Conservation (phyloP, 2,888 invertebrate genomes). For the Encarsia formosa region DNA sequence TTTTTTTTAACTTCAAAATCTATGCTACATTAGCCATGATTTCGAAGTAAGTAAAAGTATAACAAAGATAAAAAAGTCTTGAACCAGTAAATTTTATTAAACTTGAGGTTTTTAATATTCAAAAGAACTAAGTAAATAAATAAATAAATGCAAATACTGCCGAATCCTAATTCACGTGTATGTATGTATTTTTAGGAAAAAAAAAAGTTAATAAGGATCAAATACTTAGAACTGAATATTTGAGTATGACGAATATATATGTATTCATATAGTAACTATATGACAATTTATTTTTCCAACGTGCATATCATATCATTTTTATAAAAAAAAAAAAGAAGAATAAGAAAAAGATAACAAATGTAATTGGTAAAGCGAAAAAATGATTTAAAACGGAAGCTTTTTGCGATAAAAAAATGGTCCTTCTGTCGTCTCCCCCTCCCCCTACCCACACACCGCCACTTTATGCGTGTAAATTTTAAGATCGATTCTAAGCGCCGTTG, state of each 20-base stretch:
- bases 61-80: conserved; percentile 2
- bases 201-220: conserved; percentile 46
- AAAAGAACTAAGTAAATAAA: conserved; percentile 12
- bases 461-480: conserved; percentile 6
- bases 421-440: neutral
- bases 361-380: conserved; percentile 5
- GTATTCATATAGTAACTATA: conserved; percentile 46
- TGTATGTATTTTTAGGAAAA: conserved; percentile 39
- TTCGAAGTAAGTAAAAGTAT: too few species aligned
- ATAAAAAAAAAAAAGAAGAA: conserved; percentile 36
- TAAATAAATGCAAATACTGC: conserved; percentile 31
- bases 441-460: conserved; percentile 16
- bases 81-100: conserved; percentile 10
- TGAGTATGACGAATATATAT: conserved; percentile 42
- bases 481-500: conserved; percentile 12
- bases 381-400: too few species aligned
- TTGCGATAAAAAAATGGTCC: too few species aligned
- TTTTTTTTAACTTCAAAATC: too few species aligned
- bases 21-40: too few species aligned
- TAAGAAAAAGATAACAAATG: conserved; percentile 4
- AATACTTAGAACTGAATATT: conserved; percentile 46
- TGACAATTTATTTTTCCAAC: conserved; percentile 52
- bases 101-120: conserved; percentile 13
- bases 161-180: conserved; percentile 32
- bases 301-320: conserved; percentile 53